phyloP scores from a whole-genome alignment of 2,797 vertebrate genomes.

The Takifugu rubripes region DNA sequence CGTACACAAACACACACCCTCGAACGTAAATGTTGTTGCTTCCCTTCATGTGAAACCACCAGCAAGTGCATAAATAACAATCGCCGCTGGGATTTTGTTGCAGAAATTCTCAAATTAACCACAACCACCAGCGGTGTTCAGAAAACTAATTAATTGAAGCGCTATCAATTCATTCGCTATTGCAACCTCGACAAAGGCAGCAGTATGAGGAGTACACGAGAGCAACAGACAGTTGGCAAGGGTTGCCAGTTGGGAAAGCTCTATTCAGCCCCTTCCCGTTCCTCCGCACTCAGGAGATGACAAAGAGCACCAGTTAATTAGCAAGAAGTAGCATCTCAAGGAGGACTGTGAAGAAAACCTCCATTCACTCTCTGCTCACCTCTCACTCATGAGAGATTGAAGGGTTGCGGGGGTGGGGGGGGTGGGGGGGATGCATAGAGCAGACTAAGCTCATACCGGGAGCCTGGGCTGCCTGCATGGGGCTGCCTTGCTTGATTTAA shows the following conservation, averaged over 20 bases:
- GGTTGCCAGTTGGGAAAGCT: conserved; percentile 60
- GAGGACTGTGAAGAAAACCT: conserved; percentile 59
- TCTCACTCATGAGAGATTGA: conserved; percentile 62
- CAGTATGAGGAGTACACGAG: conserved; percentile 49
- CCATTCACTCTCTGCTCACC: conserved; percentile 60
- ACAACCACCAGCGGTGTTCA: conserved; percentile 5
- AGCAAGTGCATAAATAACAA: conserved; percentile 14
- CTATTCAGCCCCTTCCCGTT: conserved; percentile 49
- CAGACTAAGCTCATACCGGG: conserved; percentile 34
- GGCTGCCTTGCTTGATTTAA: conserved; percentile 71
- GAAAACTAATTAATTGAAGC: conserved; percentile 60
- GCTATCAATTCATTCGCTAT: conserved; percentile 65
- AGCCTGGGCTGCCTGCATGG: conserved; percentile 37
- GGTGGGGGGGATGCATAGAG: conserved; percentile 4
- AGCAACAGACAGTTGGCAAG: conserved; percentile 65
- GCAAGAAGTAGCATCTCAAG: conserved; percentile 75
- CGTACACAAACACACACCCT: conserved; percentile 15
- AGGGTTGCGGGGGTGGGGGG: conserved; percentile 18
- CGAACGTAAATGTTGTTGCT: conserved; percentile 24
- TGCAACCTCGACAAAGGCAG: conserved; percentile 60
- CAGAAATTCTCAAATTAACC: conserved; percentile 11
- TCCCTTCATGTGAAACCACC: conserved; percentile 43
- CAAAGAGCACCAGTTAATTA: conserved; percentile 79
- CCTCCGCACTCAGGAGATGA: conserved; percentile 65
- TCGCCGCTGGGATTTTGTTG: conserved; percentile 12